Conservation (phyloP, 2,113 vertebrate species). For the Marcusenius ussheri region DNA sequence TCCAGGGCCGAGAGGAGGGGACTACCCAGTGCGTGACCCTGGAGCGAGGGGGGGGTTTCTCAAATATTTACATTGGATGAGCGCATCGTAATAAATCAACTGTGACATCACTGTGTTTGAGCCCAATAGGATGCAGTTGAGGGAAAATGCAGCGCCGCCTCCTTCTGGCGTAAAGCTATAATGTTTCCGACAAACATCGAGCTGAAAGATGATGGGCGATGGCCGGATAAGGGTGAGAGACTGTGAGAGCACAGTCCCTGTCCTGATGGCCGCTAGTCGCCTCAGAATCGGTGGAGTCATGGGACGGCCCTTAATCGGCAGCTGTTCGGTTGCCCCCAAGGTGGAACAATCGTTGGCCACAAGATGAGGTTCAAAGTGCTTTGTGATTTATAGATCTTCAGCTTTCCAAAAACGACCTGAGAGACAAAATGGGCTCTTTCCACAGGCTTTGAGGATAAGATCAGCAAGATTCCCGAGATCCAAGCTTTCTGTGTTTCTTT, state of each 20-base stretch:
- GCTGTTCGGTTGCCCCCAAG: background rate
- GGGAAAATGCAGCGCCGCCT: background rate
- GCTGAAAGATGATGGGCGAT: background rate
- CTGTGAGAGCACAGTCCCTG: background rate
- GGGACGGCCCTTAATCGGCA: background rate
- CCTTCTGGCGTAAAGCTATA: background rate
- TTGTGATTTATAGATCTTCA: constrained; percentile 47
- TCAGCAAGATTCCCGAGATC: constrained; percentile 41
- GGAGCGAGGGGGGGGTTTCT: background rate
- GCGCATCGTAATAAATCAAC: constrained; percentile 12
- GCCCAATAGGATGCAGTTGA: constrained; percentile 2
- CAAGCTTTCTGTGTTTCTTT: constrained; percentile 55
- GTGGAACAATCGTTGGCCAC: background rate
- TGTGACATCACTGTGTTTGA: constrained; percentile 7
- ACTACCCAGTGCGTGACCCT: background rate
- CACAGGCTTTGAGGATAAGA: constrained; percentile 53
- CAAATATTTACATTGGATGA: constrained; percentile 26
- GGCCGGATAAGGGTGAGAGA: background rate
- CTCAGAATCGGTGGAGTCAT: background rate
- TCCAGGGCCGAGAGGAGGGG: background rate
- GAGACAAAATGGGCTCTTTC: constrained; percentile 40
- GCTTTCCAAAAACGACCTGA: constrained; percentile 42
- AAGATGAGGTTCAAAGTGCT: constrained; percentile 38
- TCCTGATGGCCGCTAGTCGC: background rate
- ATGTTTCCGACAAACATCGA: background rate